Base-by-base conservation (phyloP, 2,113 vertebrate genomes). In the Leucosticte australis region DNA sequence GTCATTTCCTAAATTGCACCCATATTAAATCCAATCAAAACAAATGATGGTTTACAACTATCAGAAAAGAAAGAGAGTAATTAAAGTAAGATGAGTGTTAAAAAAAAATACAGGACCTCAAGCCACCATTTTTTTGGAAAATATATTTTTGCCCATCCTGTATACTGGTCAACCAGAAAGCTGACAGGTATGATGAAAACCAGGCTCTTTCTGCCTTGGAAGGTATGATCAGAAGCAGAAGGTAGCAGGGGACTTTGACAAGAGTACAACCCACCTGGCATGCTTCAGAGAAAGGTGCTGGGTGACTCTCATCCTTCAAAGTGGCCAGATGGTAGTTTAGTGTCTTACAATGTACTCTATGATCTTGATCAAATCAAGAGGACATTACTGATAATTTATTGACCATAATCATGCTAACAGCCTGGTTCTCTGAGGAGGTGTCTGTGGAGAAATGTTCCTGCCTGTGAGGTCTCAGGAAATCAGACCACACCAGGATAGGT, bases 281-380 rank as follows among this genome's bases (percentile, higher is more conserved):
- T 8, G 5, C n/a, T 69, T 20, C 20, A 52, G 10, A 75, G 30
- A 67, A 67, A 39, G 0, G 0, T 12, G 35, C 30, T 55, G 56
- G 35, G 59, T 9, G 21, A 67, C 15, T 16, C 68, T 33, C 30
- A 59, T 3, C 7, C 26, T 44, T 78, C 24, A 39, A 74, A 93
- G 60, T 6, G 15, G 31, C 16, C 41, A 74, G 15, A 41, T 6
- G 5, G 27, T 11, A 57, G 19, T 35, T 71, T 4, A 39, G 16
- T 21, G 57, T 26, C 27, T 46, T 80, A 87, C 19, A 76, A 42
- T 13, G 52, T 63, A 71, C 15, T 16, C 22, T 35, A 13, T 10
- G 6, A 35, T 57, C 41, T 65, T 16, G 12, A 49, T n/a, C 64
- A 52, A 1, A 1, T 20, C 30, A 65, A 2, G 3, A 57, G 20